These are phyloP conservation scores for Drosophila pallidifrons DNA, from an alignment of 1,140 invertebrate species.

Conservation along the genomic window DNA sequence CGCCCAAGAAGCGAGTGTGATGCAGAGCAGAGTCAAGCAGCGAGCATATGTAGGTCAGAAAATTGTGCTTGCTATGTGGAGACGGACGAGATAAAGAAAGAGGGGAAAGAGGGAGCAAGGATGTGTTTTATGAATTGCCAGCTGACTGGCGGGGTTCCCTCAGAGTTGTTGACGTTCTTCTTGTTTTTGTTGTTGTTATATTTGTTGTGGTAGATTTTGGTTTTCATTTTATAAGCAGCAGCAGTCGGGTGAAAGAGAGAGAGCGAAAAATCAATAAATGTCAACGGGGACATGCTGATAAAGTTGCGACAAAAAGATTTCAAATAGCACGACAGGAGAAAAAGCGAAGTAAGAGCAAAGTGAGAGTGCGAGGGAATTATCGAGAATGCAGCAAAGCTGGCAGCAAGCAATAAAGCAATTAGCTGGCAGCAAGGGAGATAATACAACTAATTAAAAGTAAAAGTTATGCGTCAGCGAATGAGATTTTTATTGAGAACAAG, in stretches of 20 bases:
- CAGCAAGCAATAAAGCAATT: slow-evolving; percentile 76
- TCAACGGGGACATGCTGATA: slow-evolving; percentile 75
- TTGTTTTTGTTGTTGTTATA: background rate
- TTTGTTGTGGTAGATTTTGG: slow-evolving; percentile 62
- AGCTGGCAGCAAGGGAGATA: slow-evolving; percentile 80
- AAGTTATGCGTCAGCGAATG: slow-evolving; percentile 82
- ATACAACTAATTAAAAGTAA: slow-evolving; percentile 83
- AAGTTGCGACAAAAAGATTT: slow-evolving; percentile 81
- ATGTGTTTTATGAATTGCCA: slow-evolving; percentile 74
- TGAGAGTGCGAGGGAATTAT: slow-evolving; percentile 25
- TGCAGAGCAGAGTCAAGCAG: slow-evolving; percentile 61
- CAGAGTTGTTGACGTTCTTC: too few species aligned
- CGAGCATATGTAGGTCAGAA: slow-evolving; percentile 72
- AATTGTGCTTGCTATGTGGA: slow-evolving; percentile 31
- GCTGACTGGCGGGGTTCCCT: slow-evolving; percentile 50
- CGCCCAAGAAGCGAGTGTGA: slow-evolving; percentile 55
- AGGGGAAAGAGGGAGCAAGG: background rate
- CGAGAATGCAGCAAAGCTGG: slow-evolving; percentile 24
- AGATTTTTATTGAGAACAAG: slow-evolving; percentile 77
- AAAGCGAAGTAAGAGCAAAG: slow-evolving; percentile 30
- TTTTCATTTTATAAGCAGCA: slow-evolving; percentile 69
- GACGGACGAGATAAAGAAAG: too few species aligned
- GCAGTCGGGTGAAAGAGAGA: background rate
- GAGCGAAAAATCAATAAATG: slow-evolving; percentile 74
- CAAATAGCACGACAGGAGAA: slow-evolving; percentile 52